A percentile compares a stretch with the other conserved stretches of the same genome.
Evolutionary conservation across 2,113 vertebrate genomes (phyloP).

Genomic region (Aegithalos caudatus): DNA sequence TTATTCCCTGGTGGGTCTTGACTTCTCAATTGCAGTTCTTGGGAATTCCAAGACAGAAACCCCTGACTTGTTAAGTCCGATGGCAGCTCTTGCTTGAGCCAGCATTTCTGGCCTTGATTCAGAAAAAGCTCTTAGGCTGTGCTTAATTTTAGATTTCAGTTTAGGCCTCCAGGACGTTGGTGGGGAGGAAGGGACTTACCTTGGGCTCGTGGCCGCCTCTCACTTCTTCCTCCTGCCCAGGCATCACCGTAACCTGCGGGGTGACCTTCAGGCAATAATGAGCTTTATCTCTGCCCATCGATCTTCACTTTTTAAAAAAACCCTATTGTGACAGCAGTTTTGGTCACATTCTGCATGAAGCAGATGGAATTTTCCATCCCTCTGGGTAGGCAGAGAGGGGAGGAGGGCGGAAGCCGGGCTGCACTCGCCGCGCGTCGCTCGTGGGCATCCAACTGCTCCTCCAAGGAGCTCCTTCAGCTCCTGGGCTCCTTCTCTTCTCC

Average conservation of each 20-base stretch:
- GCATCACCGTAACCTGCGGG: neutral
- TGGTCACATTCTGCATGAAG: neutral
- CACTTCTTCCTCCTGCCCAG: neutral
- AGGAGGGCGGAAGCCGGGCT: neutral
- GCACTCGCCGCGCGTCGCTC: accelerated
- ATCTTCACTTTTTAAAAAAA: neutral
- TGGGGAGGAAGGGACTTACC: neutral
- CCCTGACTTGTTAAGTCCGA: neutral
- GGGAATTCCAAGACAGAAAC: neutral
- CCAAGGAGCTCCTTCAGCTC: neutral
- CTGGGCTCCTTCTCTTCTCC: neutral
- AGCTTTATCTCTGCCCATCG: constrained; percentile 19
- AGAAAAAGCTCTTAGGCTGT: neutral
- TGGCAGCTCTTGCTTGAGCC: neutral
- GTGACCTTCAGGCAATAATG: neutral
- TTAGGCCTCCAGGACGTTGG: neutral
- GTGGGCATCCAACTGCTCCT: neutral
- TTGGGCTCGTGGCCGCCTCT: neutral
- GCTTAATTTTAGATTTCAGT: neutral
- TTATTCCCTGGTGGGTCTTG: neutral
- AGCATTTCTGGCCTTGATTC: neutral
- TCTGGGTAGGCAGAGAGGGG: constrained; percentile 15
- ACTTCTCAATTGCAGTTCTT: neutral
- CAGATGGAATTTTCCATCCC: constrained; percentile 59
- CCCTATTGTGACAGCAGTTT: neutral